These are phyloP conservation scores for Agrypnia vestita DNA, from an alignment of 1,140 invertebrate species.

Conservation along the genomic window DNA sequence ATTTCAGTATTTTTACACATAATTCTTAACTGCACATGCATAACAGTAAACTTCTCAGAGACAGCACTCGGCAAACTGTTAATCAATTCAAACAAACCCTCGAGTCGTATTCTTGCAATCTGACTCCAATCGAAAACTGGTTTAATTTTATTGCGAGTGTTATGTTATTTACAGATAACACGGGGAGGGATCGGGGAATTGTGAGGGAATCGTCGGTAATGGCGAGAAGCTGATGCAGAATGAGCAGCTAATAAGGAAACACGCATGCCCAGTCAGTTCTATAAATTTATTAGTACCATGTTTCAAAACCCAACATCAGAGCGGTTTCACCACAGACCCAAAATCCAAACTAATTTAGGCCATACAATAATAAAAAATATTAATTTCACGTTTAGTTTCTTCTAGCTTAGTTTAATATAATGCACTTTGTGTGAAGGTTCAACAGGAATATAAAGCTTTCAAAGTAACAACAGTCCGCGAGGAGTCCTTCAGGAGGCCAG, in stretches of 20 bases:
- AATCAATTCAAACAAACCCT: not conserved
- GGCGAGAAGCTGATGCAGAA: too few species aligned
- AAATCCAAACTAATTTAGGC: too few species aligned
- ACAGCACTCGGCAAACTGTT: too few species aligned
- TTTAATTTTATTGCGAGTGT: not conserved
- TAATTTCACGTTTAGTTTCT: not conserved
- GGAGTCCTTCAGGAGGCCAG: conserved; percentile 69
- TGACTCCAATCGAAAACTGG: not conserved
- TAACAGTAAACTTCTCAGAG: not conserved
- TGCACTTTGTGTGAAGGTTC: not conserved
- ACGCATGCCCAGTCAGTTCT: too few species aligned
- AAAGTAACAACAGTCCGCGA: not conserved
- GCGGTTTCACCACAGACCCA: too few species aligned
- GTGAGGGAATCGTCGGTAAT: too few species aligned
- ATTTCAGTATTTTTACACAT: too few species aligned
- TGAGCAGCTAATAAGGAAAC: too few species aligned
- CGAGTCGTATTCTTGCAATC: too few species aligned
- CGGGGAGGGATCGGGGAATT: not conserved
- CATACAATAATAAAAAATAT: not conserved
- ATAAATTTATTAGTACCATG: too few species aligned
- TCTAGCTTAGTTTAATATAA: not conserved
- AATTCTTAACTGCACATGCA: too few species aligned
- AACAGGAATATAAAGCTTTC: not conserved
- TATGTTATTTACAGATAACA: not conserved
- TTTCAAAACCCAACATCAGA: too few species aligned